Conservation (phyloP, 2,113 vertebrate genomes). For the Thalassarche chlororhynchos region DNA sequence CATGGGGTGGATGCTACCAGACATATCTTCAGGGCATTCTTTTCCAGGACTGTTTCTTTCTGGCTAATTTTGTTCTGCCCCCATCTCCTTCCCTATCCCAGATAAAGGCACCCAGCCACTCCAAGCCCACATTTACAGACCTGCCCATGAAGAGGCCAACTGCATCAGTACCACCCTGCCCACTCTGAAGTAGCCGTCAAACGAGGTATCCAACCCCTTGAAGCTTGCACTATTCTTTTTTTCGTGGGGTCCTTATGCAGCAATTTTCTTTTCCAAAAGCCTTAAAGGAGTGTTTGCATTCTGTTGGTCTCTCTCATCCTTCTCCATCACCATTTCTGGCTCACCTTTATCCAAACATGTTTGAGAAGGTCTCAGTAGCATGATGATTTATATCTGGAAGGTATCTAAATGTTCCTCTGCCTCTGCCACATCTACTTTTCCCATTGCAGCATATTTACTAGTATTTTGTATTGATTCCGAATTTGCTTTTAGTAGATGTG, state of each 20-base stretch:
- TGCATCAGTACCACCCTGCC: not conserved
- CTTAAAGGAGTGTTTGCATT: not conserved
- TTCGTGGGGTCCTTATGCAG: not conserved
- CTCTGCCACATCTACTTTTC: not conserved
- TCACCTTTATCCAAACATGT: not conserved
- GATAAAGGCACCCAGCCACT: fast-evolving
- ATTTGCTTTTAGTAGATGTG: not conserved
- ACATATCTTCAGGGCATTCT: not conserved
- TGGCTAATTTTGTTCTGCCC: not conserved
- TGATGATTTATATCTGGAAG: not conserved
- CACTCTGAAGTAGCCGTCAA: not conserved
- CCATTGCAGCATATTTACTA: not conserved
- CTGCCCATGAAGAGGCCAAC: not conserved
- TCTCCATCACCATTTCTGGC: not conserved
- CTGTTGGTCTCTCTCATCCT: not conserved
- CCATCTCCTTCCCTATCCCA: not conserved
- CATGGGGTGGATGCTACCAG: not conserved
- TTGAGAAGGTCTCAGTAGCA: not conserved
- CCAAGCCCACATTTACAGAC: not conserved
- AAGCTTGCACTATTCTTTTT: not conserved
- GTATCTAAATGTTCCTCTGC: not conserved
- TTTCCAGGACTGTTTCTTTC: not conserved
- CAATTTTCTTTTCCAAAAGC: not conserved
- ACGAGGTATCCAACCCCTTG: not conserved
- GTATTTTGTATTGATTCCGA: not conserved